phyloP scores from a whole-genome alignment of 2,113 vertebrate genomes.

The Vireo altiloquus region DNA sequence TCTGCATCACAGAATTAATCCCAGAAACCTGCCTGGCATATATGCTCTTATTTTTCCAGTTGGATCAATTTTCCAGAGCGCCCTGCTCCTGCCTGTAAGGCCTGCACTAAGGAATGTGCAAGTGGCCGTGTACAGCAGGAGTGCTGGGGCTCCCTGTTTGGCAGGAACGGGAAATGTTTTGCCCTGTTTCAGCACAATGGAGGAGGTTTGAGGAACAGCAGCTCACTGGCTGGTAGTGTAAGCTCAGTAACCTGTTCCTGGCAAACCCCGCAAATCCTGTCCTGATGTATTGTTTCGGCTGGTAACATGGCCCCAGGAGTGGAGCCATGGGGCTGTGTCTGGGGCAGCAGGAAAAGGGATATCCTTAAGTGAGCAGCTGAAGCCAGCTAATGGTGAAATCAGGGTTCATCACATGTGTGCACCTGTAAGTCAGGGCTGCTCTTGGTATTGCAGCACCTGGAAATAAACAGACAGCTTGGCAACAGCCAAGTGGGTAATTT shows the following conservation, averaged over 20 bases:
- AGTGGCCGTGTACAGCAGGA: accelerated
- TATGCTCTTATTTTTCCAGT: accelerated
- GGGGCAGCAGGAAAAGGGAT: background rate
- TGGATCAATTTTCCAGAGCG: background rate
- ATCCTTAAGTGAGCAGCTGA: background rate
- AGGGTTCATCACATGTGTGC: accelerated
- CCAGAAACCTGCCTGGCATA: background rate
- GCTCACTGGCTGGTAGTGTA: accelerated
- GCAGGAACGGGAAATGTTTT: accelerated
- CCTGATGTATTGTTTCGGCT: accelerated
- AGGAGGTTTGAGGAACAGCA: background rate
- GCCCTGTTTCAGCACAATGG: background rate
- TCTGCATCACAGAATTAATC: background rate
- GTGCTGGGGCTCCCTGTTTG: background rate
- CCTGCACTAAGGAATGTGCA: accelerated
- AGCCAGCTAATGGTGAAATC: background rate
- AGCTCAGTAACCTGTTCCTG: background rate
- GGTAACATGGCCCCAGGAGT: accelerated
- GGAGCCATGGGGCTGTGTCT: background rate
- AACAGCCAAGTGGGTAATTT: background rate
- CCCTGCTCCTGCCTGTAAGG: background rate
- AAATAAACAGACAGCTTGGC: background rate
- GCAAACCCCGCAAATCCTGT: background rate
- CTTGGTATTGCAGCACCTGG: background rate
- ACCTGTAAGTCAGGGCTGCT: background rate